Evolutionary conservation across 2,113 vertebrate species (phyloP).

Genomic region (Neolamprologus ventralis): DNA sequence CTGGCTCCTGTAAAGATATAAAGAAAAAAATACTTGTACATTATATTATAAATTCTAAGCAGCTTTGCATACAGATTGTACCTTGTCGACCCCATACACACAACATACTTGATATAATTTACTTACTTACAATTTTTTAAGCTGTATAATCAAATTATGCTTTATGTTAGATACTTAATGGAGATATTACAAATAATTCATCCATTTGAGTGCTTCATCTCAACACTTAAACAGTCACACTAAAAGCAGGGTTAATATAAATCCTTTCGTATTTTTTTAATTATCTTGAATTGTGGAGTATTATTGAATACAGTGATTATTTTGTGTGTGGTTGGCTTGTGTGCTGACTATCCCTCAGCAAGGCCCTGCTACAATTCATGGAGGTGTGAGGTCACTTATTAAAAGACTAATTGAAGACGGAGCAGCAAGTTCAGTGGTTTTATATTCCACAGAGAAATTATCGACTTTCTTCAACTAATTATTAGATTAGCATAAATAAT

Average conservation of each 20-base stretch:
- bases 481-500: slow-evolving; percentile 41
- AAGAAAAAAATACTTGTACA: not conserved
- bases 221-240: not conserved
- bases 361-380: not conserved
- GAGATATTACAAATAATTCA: not conserved
- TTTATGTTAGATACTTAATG: not conserved
- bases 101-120: not conserved
- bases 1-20: not conserved
- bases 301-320: slow-evolving; percentile 8
- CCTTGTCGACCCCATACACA: not conserved
- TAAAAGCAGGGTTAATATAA: not conserved
- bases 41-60: not conserved
- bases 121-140: not conserved
- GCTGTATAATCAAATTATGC: not conserved
- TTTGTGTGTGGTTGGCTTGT: not conserved
- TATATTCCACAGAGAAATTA: slow-evolving; percentile 22
- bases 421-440: slow-evolving; percentile 13
- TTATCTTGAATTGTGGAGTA: not conserved
- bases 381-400: slow-evolving; percentile 28
- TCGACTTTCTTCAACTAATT: slow-evolving; percentile 33
- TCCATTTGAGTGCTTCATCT: not conserved
- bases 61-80: not conserved
- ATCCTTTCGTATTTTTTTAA: slow-evolving; percentile 8
- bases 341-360: not conserved
- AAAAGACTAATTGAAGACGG: slow-evolving; percentile 9